Percentiles rank a stretch among this genome's conserved stretches.
These are phyloP conservation scores for Drosophila sturtevanti DNA, from an alignment of 1,140 invertebrate genomes.

Conservation along the genomic window DNA sequence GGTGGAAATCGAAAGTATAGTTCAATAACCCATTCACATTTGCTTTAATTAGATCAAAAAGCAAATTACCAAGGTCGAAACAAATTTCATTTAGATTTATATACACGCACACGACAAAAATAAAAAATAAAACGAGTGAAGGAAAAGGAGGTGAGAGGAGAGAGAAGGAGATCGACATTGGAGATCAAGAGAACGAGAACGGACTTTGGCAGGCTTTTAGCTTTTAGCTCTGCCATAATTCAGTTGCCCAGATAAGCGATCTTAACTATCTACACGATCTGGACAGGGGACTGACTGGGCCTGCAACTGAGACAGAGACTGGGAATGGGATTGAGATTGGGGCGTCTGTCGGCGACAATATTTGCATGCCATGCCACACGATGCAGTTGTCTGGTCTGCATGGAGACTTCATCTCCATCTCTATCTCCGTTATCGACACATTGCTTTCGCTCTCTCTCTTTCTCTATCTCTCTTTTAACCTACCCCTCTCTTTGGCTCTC, in stretches of 20 bases:
- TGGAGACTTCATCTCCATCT: slow-evolving; percentile 7
- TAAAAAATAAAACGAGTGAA: not conserved
- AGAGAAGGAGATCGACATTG: slow-evolving; percentile 21
- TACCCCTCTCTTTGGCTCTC: not conserved
- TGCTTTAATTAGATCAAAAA: slow-evolving; percentile 44
- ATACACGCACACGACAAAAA: slow-evolving; percentile 14
- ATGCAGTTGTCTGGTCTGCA: not conserved
- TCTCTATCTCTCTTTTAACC: not conserved
- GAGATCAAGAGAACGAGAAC: slow-evolving; percentile 12
- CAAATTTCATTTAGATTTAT: slow-evolving; percentile 50
- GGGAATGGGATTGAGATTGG: slow-evolving; percentile 9
- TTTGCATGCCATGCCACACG: slow-evolving; percentile 60
- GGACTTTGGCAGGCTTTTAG: slow-evolving; percentile 58
- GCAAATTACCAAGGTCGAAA: slow-evolving; percentile 47
- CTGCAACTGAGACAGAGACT: not conserved
- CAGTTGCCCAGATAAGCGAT: slow-evolving; percentile 68
- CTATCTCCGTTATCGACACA: slow-evolving; percentile 37
- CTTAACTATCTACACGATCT: slow-evolving; percentile 79
- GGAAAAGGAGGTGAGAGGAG: too few species aligned
- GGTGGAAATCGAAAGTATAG: slow-evolving; percentile 24
- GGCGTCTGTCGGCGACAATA: slow-evolving; percentile 61
- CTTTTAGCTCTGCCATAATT: slow-evolving; percentile 78
- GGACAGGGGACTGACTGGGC: slow-evolving; percentile 44
- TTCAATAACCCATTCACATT: not conserved
- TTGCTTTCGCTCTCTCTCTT: not conserved